Evolutionary conservation across 1,140 invertebrate species (phyloP), one percentile per base, ranked within the genome.

Genomic region (Drosophila bipectinata): DNA sequence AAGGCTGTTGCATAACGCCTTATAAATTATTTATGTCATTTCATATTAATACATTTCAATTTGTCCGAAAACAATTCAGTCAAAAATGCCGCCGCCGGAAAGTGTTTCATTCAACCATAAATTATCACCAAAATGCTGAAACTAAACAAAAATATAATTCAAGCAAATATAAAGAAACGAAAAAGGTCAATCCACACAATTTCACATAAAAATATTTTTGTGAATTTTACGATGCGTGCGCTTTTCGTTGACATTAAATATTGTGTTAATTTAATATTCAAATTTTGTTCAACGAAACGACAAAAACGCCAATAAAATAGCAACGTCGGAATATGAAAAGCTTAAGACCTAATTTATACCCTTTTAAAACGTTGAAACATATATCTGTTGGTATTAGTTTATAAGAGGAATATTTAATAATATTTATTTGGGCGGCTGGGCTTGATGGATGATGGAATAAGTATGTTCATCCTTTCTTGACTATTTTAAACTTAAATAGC

Each of bases 191-290:
- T 76, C 51, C 41, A 61, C 39, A 77, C 48, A 49, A 68, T 64
- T 75, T 63, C 60, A 62, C 57, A 77, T 83, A 76, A 72, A 88
- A 69, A 87, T 87, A 82, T 88, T 71, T 88, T 83, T 66, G 30
- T 39, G 34, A 63, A 66, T 73, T 88, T 87, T 83, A 87, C 47
- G 83, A 79, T 57, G 52, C 57, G 64, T 64, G 62, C 79, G 63
- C 60, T 63, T 72, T 72, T 66, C 54, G 75, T 63, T 79, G 83
- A 87, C 82, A 79, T 87, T 87, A 87, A 87, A 83, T 88, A 88
- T 83, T 88, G 75, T 83, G 83, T 77, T 83, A 83, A 87, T 87
- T 87, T 79, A 88, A 87, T 88, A 87, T 87, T 87, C 56, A 87
- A 83, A 87, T 83, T 62, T 63, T 63, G 54, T 52, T 68, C 72